These are phyloP conservation scores for Pyrrhura leucotis DNA, from an alignment of 2,797 vertebrate genomes.

Conservation along the genomic window DNA sequence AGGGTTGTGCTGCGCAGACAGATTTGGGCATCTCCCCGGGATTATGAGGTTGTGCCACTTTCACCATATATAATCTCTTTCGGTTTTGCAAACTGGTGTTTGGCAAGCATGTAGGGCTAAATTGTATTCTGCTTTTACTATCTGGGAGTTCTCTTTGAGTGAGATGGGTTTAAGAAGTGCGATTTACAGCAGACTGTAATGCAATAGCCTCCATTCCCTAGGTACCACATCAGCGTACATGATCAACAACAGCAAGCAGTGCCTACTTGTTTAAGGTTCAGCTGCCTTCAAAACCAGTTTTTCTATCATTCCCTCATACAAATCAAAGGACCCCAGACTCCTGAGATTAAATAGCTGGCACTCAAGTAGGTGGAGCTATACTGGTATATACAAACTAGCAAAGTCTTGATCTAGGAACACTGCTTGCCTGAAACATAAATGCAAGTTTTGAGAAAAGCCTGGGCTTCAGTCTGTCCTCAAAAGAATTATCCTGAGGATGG, in stretches of 20 bases:
- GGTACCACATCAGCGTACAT: not conserved
- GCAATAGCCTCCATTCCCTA: not conserved
- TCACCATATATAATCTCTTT: not conserved
- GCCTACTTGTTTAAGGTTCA: not conserved
- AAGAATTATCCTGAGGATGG: not conserved
- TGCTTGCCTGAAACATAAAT: not conserved
- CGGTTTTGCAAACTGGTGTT: not conserved
- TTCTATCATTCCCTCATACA: not conserved
- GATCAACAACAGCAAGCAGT: not conserved
- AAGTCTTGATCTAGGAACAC: not conserved
- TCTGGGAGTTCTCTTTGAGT: not conserved
- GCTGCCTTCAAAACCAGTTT: not conserved
- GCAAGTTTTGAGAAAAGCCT: not conserved
- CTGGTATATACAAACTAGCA: not conserved
- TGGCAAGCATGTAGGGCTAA: not conserved
- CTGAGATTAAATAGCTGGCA: not conserved
- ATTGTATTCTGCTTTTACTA: not conserved
- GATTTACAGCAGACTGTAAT: not conserved
- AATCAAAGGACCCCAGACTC: not conserved
- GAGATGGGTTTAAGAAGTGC: not conserved
- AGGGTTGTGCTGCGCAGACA: accelerated
- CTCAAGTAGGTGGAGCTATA: not conserved
- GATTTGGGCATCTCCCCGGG: not conserved
- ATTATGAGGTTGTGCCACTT: accelerated
- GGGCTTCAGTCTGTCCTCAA: not conserved